phyloP scores from a whole-genome alignment of 2,888 invertebrate species.

The Ophioninae sp. region DNA sequence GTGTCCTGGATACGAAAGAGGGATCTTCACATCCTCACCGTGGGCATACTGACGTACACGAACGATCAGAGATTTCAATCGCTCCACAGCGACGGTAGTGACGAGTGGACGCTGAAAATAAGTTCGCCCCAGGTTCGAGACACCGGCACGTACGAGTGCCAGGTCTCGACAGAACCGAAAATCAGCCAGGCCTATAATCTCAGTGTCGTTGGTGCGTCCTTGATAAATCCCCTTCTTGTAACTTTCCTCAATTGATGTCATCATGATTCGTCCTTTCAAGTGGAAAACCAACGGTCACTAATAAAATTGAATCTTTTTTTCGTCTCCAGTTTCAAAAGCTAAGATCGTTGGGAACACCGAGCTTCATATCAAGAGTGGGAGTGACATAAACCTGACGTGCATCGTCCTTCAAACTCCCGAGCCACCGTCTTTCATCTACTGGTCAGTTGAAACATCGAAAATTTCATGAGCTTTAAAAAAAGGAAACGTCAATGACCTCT shows the following conservation, averaged over 20 bases:
- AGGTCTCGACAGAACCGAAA: conserved; percentile 90
- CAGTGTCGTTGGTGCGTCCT: conserved; percentile 86
- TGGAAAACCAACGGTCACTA: not conserved
- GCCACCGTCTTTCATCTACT: conserved; percentile 88
- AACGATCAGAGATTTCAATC: conserved; percentile 88
- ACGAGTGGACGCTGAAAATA: conserved; percentile 88
- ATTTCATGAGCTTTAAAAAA: not conserved
- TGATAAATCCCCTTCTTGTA: not conserved
- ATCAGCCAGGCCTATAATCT: conserved; percentile 89
- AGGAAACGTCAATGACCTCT: not conserved
- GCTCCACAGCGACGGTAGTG: conserved; percentile 87
- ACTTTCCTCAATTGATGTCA: not conserved
- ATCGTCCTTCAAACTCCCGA: conserved; percentile 91
- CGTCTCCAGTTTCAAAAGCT: conserved; percentile 90
- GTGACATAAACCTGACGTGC: conserved; percentile 95
- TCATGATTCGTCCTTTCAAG: not conserved
- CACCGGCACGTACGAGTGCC: conserved; percentile 88
- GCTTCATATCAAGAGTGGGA: conserved; percentile 93
- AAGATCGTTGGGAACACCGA: conserved; percentile 93
- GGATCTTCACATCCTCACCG: conserved; percentile 89
- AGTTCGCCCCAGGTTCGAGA: conserved; percentile 87
- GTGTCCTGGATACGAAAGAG: conserved; percentile 94
- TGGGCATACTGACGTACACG: conserved; percentile 88
- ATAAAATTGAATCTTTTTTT: conserved; percentile 21
- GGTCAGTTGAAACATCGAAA: conserved; percentile 70